Conservation (phyloP, 92 coral and sea anemone genomes). For the Metridium senile region DNA sequence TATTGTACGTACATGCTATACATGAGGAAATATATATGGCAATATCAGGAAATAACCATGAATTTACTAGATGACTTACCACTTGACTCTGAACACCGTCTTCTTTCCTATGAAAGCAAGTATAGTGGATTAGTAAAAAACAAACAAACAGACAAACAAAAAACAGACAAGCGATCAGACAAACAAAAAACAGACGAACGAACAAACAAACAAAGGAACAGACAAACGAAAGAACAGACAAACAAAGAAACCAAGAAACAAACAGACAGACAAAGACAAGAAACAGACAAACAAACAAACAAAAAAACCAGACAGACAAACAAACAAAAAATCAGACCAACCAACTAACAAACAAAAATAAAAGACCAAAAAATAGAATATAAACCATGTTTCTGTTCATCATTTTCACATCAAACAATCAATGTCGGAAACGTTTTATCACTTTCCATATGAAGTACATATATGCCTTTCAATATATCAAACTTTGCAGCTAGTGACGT, state of each 20-base stretch:
- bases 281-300: not conserved
- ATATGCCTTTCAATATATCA: too few species aligned
- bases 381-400: too few species aligned
- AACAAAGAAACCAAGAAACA: not conserved
- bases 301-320: not conserved
- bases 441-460: too few species aligned
- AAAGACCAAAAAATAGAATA: too few species aligned
- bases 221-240: not conserved
- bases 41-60: too few species aligned
- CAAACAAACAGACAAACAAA: not conserved
- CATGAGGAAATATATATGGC: too few species aligned
- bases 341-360: too few species aligned
- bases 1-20: too few species aligned
- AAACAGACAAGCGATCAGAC: not conserved
- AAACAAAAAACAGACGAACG: not conserved
- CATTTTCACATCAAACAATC: too few species aligned
- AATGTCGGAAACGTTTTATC: too few species aligned
- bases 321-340: too few species aligned
- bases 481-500: too few species aligned
- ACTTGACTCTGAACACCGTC: conserved; percentile 86
- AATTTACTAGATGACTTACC: conserved; percentile 63
- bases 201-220: not conserved
- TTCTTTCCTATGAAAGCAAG: conserved; percentile 56
- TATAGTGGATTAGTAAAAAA: not conserved
- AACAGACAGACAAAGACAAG: not conserved